Percentiles rank a stretch among this genome's conserved stretches.
Conservation (phyloP, 2,113 vertebrate genomes). For the Irena cyanogastra region DNA sequence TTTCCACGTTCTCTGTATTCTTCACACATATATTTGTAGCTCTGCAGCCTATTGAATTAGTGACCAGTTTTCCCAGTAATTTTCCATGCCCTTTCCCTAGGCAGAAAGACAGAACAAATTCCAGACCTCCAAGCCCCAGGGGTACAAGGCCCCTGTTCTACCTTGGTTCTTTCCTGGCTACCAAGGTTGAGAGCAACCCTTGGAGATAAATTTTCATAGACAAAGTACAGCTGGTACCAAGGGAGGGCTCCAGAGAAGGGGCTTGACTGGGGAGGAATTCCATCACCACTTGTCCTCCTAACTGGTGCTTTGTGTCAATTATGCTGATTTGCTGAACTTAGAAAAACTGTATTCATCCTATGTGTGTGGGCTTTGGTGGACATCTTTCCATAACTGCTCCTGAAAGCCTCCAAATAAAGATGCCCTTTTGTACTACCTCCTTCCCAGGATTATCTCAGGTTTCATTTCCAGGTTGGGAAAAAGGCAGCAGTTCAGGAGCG, state of each 20-base stretch:
- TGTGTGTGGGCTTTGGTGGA: no score
- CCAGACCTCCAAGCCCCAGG: background rate
- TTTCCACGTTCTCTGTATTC: background rate
- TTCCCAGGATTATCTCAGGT: accelerated
- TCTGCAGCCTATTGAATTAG: no score
- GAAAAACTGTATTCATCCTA: background rate
- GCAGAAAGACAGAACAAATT: background rate
- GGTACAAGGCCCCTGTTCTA: no score
- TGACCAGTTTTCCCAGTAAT: background rate
- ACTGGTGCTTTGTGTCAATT: background rate
- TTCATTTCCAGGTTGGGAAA: background rate
- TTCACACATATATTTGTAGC: background rate
- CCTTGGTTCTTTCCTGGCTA: background rate
- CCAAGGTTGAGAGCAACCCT: background rate
- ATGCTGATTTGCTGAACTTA: background rate
- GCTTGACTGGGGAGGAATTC: background rate
- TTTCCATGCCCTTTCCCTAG: background rate
- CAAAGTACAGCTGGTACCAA: background rate
- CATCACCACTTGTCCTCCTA: background rate
- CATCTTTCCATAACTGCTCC: background rate
- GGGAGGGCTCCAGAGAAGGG: background rate
- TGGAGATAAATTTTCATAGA: background rate
- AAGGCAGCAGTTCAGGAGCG: no score
- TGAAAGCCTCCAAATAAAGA: background rate
- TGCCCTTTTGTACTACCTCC: background rate